Percentiles rank a stretch among this genome's conserved stretches.
These are phyloP conservation scores for Caranx ignobilis DNA, from an alignment of 2,113 vertebrate genomes.

Conservation along the genomic window DNA sequence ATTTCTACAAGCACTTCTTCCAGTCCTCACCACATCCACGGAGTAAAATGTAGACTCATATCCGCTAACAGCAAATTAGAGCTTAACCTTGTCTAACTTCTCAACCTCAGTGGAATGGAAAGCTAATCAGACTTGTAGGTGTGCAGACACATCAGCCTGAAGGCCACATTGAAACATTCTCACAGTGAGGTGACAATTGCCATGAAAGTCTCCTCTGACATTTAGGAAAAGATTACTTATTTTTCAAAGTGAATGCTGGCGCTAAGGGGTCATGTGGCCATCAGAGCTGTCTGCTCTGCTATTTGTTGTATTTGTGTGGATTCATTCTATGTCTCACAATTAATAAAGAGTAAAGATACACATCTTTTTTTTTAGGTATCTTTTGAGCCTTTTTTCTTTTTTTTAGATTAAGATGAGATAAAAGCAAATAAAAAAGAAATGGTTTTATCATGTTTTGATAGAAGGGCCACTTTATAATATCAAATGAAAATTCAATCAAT, in stretches of 20 bases:
- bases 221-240: constrained; percentile 53
- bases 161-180: constrained; percentile 52
- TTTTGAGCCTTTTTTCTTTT: neutral
- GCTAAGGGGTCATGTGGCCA: constrained; percentile 62
- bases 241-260: constrained; percentile 45
- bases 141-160: constrained; percentile 54
- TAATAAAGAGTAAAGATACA: neutral
- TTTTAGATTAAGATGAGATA: neutral
- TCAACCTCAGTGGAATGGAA: constrained; percentile 48
- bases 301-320: constrained; percentile 41
- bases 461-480: neutral
- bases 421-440: neutral
- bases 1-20: constrained; percentile 24
- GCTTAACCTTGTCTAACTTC: constrained; percentile 55
- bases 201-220: constrained; percentile 62
- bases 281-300: constrained; percentile 39
- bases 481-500: neutral
- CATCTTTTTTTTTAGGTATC: neutral
- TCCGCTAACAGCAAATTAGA: constrained; percentile 35
- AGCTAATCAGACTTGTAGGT: constrained; percentile 56
- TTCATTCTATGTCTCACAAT: constrained; percentile 39
- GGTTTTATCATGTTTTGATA: neutral
- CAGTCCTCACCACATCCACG: neutral
- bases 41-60: constrained; percentile 26
- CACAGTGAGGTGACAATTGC: constrained; percentile 25